Evolutionary conservation across 2,113 vertebrate genomes (phyloP).

Genomic region (Syrrhaptes paradoxus): DNA sequence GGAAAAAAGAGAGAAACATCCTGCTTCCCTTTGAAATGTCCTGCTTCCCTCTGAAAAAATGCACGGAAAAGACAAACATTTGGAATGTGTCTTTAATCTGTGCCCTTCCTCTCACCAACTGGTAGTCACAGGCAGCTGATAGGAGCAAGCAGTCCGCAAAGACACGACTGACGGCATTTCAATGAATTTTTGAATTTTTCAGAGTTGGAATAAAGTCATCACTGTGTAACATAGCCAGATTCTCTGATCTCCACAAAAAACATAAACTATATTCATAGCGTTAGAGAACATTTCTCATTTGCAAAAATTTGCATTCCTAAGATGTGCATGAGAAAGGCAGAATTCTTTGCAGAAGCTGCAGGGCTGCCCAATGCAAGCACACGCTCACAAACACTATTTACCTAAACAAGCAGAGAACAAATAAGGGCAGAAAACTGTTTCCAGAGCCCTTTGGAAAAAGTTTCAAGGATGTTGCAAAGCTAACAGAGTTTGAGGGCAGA

Average conservation of each 20-base stretch:
- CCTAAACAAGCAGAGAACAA: not conserved
- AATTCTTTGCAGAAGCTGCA: not conserved
- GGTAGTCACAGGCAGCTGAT: not conserved
- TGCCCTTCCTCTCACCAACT: not conserved
- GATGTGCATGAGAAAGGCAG: not conserved
- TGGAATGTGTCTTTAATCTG: not conserved
- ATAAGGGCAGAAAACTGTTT: not conserved
- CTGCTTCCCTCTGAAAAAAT: not conserved
- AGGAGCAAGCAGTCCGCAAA: not conserved
- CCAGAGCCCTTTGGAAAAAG: not conserved
- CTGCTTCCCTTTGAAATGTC: not conserved
- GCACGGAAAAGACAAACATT: not conserved
- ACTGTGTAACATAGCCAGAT: not conserved
- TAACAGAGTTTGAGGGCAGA: not conserved
- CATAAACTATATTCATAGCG: conserved; percentile 19
- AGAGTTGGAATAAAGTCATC: not conserved
- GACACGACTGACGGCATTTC: not conserved
- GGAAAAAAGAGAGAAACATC: not conserved
- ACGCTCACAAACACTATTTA: not conserved
- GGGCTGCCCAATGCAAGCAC: not conserved
- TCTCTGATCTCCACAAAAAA: conserved; percentile 32
- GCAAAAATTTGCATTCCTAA: conserved; percentile 57
- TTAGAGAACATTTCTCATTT: conserved; percentile 34
- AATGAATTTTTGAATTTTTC: not conserved
- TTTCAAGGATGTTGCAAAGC: not conserved